Evolutionary conservation across 2,888 invertebrate species (phyloP), one percentile per base, ranked within the genome.

Genomic region (Calameuta filiformis): DNA sequence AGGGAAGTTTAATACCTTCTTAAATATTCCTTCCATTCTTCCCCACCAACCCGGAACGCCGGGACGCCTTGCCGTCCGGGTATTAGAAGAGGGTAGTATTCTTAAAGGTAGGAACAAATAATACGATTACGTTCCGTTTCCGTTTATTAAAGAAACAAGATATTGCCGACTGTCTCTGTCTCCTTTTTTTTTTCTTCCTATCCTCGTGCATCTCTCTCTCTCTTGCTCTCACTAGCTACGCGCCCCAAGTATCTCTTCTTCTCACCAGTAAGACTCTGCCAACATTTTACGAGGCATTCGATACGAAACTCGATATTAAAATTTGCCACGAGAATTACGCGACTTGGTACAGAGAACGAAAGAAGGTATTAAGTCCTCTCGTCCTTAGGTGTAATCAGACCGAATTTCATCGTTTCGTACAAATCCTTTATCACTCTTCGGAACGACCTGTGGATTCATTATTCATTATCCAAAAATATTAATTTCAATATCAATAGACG

Each of bases 111-210:
- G 90, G 88, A 91, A 90, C 90, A 89, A 91, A 91, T 91, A 91
- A 91, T 91, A 91, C 91, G 91, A 91, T 91, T 91, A 91, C 89
- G 87, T 89, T 91, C 86, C 89, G 89, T 91, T 91, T 91, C 91
- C 91, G 91, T 91, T 91, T 91, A 91, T 91, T 91, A 91, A 90
- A 87, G 91, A 91, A 91, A 91, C 89, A 91, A 90, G 91, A 91
- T 91, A 91, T 90, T 85, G 86, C 79, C 80, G 83, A 82, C 83
- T 83, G 83, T 85, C 86, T 82, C 79, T 81, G 82, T 81, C 80
- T 85, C 74, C 76, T 76, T 69, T 35, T 12, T 34, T 73, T 11
- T 73, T 34, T 74, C 73, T 76, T 40, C 76, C 77, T 71, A 69
- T 75, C 75, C 77, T 68, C 73, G 34, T 30, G 33, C 75, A 69